Evolutionary conservation across 1,140 invertebrate genomes (phyloP), one percentile per base, ranked within the genome.

Genomic region (Drosophila kikkawai): DNA sequence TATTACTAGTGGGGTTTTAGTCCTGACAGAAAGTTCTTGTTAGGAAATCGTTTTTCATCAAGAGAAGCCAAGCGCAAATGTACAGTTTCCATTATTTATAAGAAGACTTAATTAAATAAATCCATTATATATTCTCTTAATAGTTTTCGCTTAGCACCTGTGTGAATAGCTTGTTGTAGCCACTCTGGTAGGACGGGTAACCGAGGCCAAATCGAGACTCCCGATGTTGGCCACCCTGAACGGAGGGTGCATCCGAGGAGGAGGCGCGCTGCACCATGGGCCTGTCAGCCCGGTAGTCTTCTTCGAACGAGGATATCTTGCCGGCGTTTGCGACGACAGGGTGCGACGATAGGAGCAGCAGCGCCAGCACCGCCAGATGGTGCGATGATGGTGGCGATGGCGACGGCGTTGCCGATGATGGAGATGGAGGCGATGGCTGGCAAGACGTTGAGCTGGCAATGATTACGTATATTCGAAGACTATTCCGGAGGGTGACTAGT

Each of bases 161-260:
- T 75, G 96, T 97, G 93, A 97, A 97, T 90, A 97, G 95, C 94
- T 97, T 97, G 94, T 97, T 97, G 94, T 97, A 97, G 94, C 96
- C 96, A 94, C 95, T 95, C 93, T 95, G 95, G 93, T 96, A 96
- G 93, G 94, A 95, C 93, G 95, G 96, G 94, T 97, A 97, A 92
- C 96, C 96, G 77, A 93, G 91, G 78, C 91, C 92, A 92, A 93
- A 93, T 82, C 92, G 91, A 91, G 92, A 92, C 61, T 93, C 92
- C 79, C 92, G 91, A 87, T 88, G 84, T 63, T 91, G 86, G 84
- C 90, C 90, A 47, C 91, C 92, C 76, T 92, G 82, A 79, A 92
- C 79, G 68, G 91, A 91, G 78, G 92, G 92, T 91, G 86, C 92
- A 92, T 93, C 92, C 79, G 92, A 82, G 55, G 92, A 91, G 41